These are phyloP conservation scores for Oncorhynchus keta DNA, from an alignment of 2,113 vertebrate genomes.

Conservation along the genomic window DNA sequence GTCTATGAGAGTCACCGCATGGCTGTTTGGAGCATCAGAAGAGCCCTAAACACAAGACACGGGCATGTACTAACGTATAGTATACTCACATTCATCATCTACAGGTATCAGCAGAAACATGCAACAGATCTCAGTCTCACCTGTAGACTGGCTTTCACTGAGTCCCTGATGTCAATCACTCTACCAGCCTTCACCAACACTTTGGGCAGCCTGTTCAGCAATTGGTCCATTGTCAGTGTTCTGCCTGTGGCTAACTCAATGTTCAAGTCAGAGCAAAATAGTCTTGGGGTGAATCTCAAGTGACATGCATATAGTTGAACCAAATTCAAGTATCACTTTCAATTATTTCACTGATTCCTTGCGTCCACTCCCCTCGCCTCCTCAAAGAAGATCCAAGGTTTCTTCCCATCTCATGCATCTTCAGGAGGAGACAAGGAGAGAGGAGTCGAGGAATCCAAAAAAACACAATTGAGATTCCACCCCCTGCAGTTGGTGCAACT, in stretches of 20 bases:
- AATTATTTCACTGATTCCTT: too few species aligned
- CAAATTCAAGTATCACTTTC: too few species aligned
- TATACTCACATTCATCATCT: background rate
- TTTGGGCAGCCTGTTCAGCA: conserved; percentile 72
- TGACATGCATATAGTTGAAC: too few species aligned
- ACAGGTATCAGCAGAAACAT: background rate
- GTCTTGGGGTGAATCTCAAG: background rate
- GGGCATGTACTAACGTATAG: background rate
- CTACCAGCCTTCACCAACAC: conserved; percentile 68
- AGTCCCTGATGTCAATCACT: conserved; percentile 65
- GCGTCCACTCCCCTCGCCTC: too few species aligned
- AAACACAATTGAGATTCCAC: too few species aligned
- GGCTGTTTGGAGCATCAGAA: conserved; percentile 42
- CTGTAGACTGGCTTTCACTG: conserved; percentile 69
- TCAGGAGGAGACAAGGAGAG: too few species aligned
- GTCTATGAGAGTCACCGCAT: conserved; percentile 67
- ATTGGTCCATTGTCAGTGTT: conserved; percentile 67
- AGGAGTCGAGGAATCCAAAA: too few species aligned
- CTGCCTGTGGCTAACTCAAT: conserved; percentile 27
- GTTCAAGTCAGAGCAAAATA: background rate
- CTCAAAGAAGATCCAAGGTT: too few species aligned
- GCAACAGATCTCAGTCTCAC: conserved; percentile 57
- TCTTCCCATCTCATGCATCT: too few species aligned
- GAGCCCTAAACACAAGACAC: conserved; percentile 64
- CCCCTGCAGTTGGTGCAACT: too few species aligned